These are phyloP conservation scores for Rhizomys pruinosus DNA, from an alignment of 2,113 vertebrate genomes.

Conservation along the genomic window DNA sequence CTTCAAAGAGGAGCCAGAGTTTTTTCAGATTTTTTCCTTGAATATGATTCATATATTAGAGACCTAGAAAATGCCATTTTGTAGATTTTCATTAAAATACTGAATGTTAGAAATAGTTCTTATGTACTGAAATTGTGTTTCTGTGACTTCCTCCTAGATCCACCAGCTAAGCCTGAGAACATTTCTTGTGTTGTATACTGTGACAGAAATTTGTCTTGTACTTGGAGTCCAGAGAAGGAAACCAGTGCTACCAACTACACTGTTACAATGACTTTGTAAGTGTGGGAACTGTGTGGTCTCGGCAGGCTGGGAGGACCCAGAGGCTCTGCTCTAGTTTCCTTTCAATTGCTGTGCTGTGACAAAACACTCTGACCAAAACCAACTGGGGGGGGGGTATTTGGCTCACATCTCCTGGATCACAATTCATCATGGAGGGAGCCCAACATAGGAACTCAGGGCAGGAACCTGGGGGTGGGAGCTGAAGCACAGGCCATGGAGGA, in stretches of 20 bases:
- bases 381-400: too few relatives aligned
- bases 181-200: conserved; percentile 84
- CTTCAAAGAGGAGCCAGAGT: conserved; percentile 13
- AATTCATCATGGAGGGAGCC: too few relatives aligned
- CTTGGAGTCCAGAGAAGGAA: conserved; percentile 83
- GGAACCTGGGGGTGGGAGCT: too few relatives aligned
- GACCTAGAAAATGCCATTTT: not conserved
- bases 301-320: not conserved
- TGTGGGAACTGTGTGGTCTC: conserved; percentile 26
- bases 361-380: too few relatives aligned
- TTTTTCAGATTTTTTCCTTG: not conserved
- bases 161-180: conserved; percentile 83
- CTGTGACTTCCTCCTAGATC: conserved; percentile 73
- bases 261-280: conserved; percentile 82
- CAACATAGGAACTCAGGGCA: too few relatives aligned
- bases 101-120: not conserved
- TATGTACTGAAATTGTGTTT: not conserved
- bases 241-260: conserved; percentile 66
- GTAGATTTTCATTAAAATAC: not conserved
- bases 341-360: too few relatives aligned
- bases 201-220: conserved; percentile 79
- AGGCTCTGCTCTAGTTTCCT: too few relatives aligned
- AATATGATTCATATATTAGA: not conserved
- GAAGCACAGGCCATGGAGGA: too few relatives aligned
- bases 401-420: too few relatives aligned